Evolutionary conservation across 2,113 vertebrate species (phyloP).

Genomic region (Sorex fumeus): DNA sequence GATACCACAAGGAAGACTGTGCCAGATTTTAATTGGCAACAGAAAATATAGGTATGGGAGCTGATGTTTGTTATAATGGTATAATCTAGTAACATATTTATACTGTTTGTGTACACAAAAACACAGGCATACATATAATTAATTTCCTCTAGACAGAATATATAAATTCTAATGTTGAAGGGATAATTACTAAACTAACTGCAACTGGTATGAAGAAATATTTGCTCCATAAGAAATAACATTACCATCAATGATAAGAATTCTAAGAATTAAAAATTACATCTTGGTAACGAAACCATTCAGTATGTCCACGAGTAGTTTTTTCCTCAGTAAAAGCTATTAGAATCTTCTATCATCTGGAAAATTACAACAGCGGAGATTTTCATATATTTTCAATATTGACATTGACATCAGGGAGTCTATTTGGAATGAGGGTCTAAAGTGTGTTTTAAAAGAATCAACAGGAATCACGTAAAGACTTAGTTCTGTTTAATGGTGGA

Average conservation of each 20-base stretch:
- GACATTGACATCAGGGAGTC: neutral
- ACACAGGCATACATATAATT: neutral
- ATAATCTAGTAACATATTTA: neutral
- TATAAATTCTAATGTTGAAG: conserved; percentile 26
- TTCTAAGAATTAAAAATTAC: conserved; percentile 45
- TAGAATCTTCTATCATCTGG: conserved; percentile 7
- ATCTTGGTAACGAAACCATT: conserved; percentile 17
- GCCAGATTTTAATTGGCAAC: neutral
- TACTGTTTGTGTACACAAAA: neutral
- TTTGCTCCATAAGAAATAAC: neutral
- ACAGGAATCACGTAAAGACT: conserved; percentile 33
- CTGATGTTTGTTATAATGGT: neutral
- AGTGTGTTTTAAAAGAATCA: neutral
- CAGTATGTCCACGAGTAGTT: neutral
- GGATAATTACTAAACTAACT: neutral
- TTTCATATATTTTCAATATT: conserved; percentile 28
- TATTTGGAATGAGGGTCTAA: neutral
- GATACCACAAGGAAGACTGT: neutral
- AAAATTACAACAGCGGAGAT: neutral
- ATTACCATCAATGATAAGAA: conserved; percentile 7
- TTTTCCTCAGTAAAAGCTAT: conserved; percentile 37
- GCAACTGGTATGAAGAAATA: conserved; percentile 4
- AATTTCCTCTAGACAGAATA: conserved; percentile 20
- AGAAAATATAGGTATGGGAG: neutral
- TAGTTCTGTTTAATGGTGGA: neutral